Conservation (phyloP, 1,140 invertebrate species). For the Hypsibius dujardini region DNA sequence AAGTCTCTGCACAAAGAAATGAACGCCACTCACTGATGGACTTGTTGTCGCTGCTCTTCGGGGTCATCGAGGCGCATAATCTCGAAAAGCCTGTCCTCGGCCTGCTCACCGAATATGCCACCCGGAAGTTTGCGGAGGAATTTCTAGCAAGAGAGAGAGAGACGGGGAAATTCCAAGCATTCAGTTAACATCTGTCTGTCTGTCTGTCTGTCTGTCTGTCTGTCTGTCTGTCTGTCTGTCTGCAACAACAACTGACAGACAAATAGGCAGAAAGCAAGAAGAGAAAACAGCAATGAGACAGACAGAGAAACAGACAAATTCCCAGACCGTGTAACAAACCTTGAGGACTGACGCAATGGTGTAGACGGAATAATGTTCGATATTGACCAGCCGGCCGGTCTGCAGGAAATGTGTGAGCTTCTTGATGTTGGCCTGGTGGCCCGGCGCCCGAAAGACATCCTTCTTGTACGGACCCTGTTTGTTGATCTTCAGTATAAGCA, state of each 20-base stretch:
- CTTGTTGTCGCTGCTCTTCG: conserved; percentile 63
- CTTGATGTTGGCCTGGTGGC: conserved; percentile 83
- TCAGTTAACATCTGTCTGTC: no score
- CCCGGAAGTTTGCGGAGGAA: conserved; percentile 92
- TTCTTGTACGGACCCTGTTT: conserved; percentile 79
- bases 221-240: no score
- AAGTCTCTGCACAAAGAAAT: no score
- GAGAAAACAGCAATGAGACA: no score
- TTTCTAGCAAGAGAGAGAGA: conserved; percentile 34
- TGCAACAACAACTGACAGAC: no score
- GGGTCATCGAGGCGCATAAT: conserved; percentile 48
- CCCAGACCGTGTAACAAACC: conserved; percentile 27
- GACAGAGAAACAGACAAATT: no score
- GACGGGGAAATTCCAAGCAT: no score
- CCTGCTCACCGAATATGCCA: conserved; percentile 74
- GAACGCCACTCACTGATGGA: conserved; percentile 49
- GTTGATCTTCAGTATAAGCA: conserved; percentile 76
- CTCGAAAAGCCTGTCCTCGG: conserved; percentile 72
- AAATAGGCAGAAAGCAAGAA: no score
- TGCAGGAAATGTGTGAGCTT: conserved; percentile 84
- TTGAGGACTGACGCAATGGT: conserved; percentile 95
- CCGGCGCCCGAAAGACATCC: conserved; percentile 80
- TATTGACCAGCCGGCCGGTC: conserved; percentile 85
- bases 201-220: no score
- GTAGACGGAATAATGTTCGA: conserved; percentile 90